phyloP scores from a whole-genome alignment of 1,140 invertebrate species.

The Hylyphantes graminicola region DNA sequence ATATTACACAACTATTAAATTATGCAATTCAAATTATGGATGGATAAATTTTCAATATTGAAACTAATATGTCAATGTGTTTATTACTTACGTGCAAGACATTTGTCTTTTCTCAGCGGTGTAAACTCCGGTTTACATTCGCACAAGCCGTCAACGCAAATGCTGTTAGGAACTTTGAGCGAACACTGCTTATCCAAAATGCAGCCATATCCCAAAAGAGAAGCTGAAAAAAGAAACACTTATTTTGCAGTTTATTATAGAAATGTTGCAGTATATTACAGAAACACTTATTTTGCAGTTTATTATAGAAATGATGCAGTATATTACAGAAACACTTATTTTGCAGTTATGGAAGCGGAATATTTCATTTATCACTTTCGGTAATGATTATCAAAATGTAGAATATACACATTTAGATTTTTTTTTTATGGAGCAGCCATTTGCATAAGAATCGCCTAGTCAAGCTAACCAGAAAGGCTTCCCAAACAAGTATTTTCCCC shows the following conservation, averaged over 20 bases:
- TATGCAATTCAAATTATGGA: neutral
- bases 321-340: constrained; percentile 1
- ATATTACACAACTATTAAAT: neutral
- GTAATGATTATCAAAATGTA: too few species aligned
- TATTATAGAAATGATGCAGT: too few species aligned
- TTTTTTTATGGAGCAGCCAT: too few species aligned
- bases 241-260: too few species aligned
- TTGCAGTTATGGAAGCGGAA: too few species aligned
- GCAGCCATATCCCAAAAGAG: constrained; percentile 81
- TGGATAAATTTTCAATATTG: neutral
- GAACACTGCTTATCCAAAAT: constrained; percentile 79
- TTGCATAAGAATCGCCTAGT: too few species aligned
- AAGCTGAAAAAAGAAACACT: constrained; percentile 71
- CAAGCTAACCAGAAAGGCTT: too few species aligned
- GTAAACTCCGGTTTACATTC: constrained; percentile 83
- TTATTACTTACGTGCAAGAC: constrained; percentile 82
- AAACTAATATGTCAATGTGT: neutral
- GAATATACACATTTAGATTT: too few species aligned
- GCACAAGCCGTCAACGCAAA: constrained; percentile 79
- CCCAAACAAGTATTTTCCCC: too few species aligned
- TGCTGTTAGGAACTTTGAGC: constrained; percentile 82
- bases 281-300: neutral
- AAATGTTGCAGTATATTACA: too few species aligned
- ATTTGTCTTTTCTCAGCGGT: constrained; percentile 87
- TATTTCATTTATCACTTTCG: too few species aligned